Conservation (phyloP, 2,888 invertebrate genomes). For the Alviniconcha strummeri region DNA sequence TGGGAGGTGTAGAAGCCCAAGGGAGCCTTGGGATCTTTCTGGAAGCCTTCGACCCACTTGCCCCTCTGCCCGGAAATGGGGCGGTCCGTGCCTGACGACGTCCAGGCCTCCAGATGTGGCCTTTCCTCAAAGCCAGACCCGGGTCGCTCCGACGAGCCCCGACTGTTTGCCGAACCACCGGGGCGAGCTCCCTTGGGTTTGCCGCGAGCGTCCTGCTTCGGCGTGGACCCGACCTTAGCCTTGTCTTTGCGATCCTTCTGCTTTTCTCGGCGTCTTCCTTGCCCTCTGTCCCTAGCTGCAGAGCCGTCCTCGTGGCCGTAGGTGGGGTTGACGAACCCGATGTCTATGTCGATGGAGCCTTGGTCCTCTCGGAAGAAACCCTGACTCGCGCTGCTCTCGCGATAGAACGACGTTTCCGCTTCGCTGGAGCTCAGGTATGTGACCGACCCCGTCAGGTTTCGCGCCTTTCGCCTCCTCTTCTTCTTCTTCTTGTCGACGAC, state of each 20-base stretch:
- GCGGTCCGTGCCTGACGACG: neutral
- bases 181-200: neutral
- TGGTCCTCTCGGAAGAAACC: too few species aligned
- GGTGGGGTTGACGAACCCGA: slow-evolving; percentile 18
- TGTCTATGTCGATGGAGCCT: too few species aligned
- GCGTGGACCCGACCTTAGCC: neutral
- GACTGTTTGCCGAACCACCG: neutral
- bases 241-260: neutral
- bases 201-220: neutral
- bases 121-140: slow-evolving; percentile 4
- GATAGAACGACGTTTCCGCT: slow-evolving; percentile 12
- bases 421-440: neutral
- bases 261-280: neutral
- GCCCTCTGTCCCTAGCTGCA: neutral
- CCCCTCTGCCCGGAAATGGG: neutral
- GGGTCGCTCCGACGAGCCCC: neutral
- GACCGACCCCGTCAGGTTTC: neutral
- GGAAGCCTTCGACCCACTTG: neutral
- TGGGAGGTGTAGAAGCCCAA: slow-evolving; percentile 23
- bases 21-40: neutral
- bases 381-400: neutral
- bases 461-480: neutral
- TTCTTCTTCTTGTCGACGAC: slow-evolving; percentile 28
- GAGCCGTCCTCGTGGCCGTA: neutral
- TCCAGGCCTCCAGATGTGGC: slow-evolving; percentile 27